A percentile compares a stretch with the other conserved stretches of the same genome.
Conservation (phyloP, 2,888 invertebrate species). For the Sinotaia quadrata region DNA sequence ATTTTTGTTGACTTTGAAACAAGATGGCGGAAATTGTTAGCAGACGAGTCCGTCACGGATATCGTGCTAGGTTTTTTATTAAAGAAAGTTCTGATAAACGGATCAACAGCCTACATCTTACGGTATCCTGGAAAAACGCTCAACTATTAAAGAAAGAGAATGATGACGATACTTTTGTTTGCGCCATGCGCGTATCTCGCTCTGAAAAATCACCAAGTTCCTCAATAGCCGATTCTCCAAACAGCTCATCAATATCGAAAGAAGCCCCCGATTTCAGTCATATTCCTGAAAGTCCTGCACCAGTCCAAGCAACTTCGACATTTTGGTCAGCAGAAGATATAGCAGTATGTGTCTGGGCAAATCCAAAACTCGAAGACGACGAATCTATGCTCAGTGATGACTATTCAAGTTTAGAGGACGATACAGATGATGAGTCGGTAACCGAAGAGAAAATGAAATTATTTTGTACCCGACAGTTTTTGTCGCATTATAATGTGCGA, state of each 20-base stretch:
- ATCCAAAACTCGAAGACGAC: not conserved
- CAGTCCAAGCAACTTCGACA: constrained; percentile 21
- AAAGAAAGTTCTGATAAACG: constrained; percentile 31
- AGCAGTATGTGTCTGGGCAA: constrained; percentile 38
- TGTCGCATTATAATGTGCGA: constrained; percentile 54
- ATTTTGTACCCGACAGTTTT: constrained; percentile 45
- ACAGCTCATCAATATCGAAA: constrained; percentile 11
- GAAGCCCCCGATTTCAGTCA: constrained; percentile 1
- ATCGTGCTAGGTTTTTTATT: constrained; percentile 37
- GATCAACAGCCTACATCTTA: constrained; percentile 52
- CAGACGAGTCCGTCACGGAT: constrained; percentile 36
- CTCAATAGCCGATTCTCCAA: not conserved
- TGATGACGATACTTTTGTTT: constrained; percentile 35
- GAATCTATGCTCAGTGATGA: constrained; percentile 26
- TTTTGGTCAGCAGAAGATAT: constrained; percentile 35
- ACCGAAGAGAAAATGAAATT: constrained; percentile 16
- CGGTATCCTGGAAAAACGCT: constrained; percentile 47
- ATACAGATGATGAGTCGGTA: constrained; percentile 13
- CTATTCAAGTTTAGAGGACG: not conserved
- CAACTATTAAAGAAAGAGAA: constrained; percentile 31
- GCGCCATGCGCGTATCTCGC: constrained; percentile 35
- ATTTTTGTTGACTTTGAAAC: too few relatives aligned
- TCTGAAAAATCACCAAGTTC: constrained; percentile 11
- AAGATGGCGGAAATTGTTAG: constrained; percentile 18
- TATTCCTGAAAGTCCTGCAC: constrained; percentile 19